These are phyloP conservation scores for Nyctalus aviator DNA, from an alignment of 2,797 vertebrate genomes.

Conservation along the genomic window DNA sequence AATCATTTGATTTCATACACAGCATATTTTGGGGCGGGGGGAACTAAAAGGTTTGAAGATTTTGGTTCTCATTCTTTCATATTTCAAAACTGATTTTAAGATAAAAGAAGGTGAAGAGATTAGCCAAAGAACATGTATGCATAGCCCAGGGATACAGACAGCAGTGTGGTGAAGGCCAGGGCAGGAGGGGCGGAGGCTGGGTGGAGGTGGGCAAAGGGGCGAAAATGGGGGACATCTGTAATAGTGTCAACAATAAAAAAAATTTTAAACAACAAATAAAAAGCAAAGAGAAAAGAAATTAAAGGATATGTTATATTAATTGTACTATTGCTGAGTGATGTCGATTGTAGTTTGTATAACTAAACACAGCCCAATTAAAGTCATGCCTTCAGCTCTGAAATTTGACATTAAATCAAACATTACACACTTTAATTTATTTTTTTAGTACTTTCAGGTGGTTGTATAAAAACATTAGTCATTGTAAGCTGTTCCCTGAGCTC, in stretches of 20 bases:
- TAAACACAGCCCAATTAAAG: slow-evolving; percentile 67
- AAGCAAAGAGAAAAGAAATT: background rate
- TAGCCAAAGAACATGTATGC: background rate
- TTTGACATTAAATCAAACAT: slow-evolving; percentile 65
- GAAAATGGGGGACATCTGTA: background rate
- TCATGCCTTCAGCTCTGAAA: slow-evolving; percentile 17
- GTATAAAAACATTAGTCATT: slow-evolving; percentile 63
- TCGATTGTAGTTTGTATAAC: slow-evolving; percentile 53
- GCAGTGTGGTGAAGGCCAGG: background rate
- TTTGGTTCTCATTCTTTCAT: background rate
- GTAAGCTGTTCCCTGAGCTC: slow-evolving; percentile 44
- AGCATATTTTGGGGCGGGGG: background rate
- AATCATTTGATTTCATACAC: slow-evolving; percentile 46
- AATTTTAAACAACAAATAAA: background rate
- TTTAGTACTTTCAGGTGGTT: slow-evolving; percentile 67
- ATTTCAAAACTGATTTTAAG: slow-evolving; percentile 44
- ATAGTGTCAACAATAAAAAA: background rate
- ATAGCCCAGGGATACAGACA: background rate
- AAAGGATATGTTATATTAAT: slow-evolving; percentile 32
- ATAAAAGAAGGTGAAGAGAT: background rate
- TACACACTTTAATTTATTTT: slow-evolving; percentile 68
- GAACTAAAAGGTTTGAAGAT: background rate
- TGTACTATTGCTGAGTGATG: slow-evolving; percentile 28
- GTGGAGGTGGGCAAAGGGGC: no score
- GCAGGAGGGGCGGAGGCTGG: background rate